These are phyloP conservation scores for Chloroceryle amazona DNA, from an alignment of 2,797 vertebrate genomes.

Conservation along the genomic window DNA sequence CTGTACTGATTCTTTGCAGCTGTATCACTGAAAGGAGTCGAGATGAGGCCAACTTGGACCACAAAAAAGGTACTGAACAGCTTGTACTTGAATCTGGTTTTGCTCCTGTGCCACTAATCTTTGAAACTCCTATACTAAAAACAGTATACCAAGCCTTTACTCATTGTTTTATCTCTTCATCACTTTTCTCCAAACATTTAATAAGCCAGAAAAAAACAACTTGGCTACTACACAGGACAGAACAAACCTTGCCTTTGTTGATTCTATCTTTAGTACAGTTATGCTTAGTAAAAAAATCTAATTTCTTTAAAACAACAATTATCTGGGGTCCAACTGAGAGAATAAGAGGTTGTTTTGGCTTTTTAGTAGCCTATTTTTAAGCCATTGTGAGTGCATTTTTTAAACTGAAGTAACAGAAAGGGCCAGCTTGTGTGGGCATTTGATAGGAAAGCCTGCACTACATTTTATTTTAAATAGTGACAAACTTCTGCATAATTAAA, in stretches of 20 bases:
- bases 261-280: not conserved
- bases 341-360: not conserved
- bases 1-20: constrained; percentile 24
- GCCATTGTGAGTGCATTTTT: not conserved
- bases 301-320: not conserved
- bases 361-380: not conserved
- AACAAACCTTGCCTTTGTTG: not conserved
- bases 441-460: not conserved
- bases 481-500: not conserved
- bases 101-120: not conserved
- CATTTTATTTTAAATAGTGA: not conserved
- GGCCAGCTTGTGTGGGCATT: not conserved
- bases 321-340: not conserved
- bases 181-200: not conserved
- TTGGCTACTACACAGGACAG: not conserved
- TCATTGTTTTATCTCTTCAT: not conserved
- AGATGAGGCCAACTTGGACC: constrained; percentile 18
- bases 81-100: constrained; percentile 20
- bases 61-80: constrained; percentile 17
- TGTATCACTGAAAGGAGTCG: not conserved
- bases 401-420: not conserved
- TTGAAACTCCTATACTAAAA: not conserved
- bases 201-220: not conserved
- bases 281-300: not conserved
- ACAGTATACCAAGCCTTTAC: not conserved